A percentile compares a stretch with the other conserved stretches of the same genome.
These are phyloP conservation scores for Tetropium fuscum DNA, from an alignment of 2,888 invertebrate species.

Conservation along the genomic window DNA sequence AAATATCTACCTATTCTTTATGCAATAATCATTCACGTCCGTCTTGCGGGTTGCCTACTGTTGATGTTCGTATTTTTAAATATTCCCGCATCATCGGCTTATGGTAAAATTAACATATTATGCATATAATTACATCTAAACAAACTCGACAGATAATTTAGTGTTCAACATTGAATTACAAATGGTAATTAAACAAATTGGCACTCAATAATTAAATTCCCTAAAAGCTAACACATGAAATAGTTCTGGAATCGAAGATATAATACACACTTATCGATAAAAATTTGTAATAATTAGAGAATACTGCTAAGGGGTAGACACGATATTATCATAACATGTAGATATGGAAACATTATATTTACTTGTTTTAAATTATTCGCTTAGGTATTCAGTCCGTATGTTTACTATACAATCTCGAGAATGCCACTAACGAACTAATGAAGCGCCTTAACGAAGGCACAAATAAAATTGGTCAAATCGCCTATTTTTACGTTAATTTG, in stretches of 20 bases:
- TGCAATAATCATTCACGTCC: background rate
- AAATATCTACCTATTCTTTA: background rate
- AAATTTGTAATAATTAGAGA: slow-evolving; percentile 35
- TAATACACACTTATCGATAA: slow-evolving; percentile 40
- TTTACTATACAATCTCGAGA: slow-evolving; percentile 33
- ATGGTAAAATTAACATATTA: slow-evolving; percentile 22
- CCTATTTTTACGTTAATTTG: slow-evolving; percentile 34
- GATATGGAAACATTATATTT: slow-evolving; percentile 43
- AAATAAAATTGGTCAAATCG: slow-evolving; percentile 64
- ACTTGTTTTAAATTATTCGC: slow-evolving; percentile 24
- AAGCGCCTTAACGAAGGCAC: slow-evolving; percentile 65
- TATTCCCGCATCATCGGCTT: slow-evolving; percentile 13
- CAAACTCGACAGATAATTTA: slow-evolving; percentile 8
- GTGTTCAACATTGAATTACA: slow-evolving; percentile 14
- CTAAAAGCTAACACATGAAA: slow-evolving; percentile 44
- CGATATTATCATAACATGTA: slow-evolving; percentile 42
- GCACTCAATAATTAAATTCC: slow-evolving; percentile 42
- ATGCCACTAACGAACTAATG: slow-evolving; percentile 41
- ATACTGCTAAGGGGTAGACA: slow-evolving; percentile 37
- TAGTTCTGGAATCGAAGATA: slow-evolving; percentile 47
- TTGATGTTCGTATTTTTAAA: slow-evolving; percentile 1
- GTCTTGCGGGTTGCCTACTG: background rate
- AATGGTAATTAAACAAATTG: slow-evolving; percentile 36
- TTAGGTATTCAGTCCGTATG: slow-evolving; percentile 35
- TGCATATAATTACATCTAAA: slow-evolving; percentile 14